Evolutionary conservation across 2,113 vertebrate species (phyloP), one percentile per base, ranked within the genome.

Genomic region (Malurus elegans): DNA sequence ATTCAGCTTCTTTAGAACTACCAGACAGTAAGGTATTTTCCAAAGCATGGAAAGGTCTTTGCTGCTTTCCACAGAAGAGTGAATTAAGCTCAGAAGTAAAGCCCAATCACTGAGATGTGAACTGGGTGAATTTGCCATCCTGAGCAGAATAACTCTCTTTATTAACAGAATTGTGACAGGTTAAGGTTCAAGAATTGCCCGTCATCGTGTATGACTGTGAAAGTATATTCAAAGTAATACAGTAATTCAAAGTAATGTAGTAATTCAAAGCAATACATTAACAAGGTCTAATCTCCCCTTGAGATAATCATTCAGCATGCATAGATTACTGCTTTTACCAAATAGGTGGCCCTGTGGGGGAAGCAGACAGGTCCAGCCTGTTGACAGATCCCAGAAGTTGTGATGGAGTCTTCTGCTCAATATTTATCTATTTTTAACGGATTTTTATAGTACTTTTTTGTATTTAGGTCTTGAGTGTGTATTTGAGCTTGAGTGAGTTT

Each of bases 271-370:
- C 40, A 72, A 34, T 36, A 32, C 23, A 18, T 12, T 57, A 65
- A 34, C 9, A 65, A 31, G 34, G 9, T 64, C 25, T 88, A 65
- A 31, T 26, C 10, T 21, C 17, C 3, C 4, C 11, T 65, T 0
- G 1, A 65, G 34, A 23, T 36, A 50, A 58, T 42, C 2, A 56
- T 32, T 64, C 34, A 57, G 20, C 36, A 40, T 50, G 34, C 25
- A 20, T 2, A 32, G 25, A 32, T 15, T 86, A 7, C 16, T 48
- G 40, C 57, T 57, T 18, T 65, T 72, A 72, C 21, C 34, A 2
- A 36, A 3, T 6, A 58, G 44, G 10, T 18, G 9, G 8, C 25
- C 18, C 17, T 29, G 0, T 20, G 5, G 3, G 18, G 12, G 18
- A 4, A 44, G 14, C 50, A 44, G 32, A 65, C 32, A 51, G 18